These are phyloP conservation scores for Dryobates pubescens DNA, from an alignment of 2,797 vertebrate species.

Conservation along the genomic window DNA sequence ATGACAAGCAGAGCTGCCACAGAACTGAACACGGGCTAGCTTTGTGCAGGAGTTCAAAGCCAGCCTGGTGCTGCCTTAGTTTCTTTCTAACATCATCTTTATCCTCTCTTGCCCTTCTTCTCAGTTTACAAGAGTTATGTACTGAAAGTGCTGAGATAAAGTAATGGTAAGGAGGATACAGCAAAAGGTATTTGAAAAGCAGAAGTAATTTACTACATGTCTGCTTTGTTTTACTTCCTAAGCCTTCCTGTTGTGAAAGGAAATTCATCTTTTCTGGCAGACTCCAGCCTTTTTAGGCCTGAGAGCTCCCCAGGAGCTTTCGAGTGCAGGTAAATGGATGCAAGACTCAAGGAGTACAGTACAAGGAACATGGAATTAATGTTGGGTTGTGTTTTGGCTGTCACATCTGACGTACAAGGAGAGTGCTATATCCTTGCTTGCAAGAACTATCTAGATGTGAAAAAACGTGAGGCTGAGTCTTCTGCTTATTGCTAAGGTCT, in stretches of 20 bases:
- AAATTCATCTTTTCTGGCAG: constrained; percentile 77
- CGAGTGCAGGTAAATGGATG: constrained; percentile 75
- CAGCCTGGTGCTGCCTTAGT: constrained; percentile 43
- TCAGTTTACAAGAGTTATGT: constrained; percentile 74
- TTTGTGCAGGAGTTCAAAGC: constrained; percentile 55
- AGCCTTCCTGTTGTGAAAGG: constrained; percentile 77
- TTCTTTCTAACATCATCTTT: constrained; percentile 76
- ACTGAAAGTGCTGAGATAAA: constrained; percentile 80
- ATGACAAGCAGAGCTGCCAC: constrained; percentile 62
- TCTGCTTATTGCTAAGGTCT: background rate
- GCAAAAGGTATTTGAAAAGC: constrained; percentile 74
- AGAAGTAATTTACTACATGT: constrained; percentile 76
- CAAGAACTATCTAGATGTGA: constrained; percentile 21
- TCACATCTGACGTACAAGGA: constrained; percentile 37
- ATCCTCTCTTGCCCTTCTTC: constrained; percentile 76
- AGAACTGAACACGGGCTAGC: constrained; percentile 47
- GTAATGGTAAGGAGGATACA: constrained; percentile 77
- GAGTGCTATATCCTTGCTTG: constrained; percentile 30
- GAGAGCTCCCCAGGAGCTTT: constrained; percentile 69
- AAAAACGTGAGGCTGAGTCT: constrained; percentile 2
- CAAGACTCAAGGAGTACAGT: constrained; percentile 38
- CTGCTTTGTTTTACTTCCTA: constrained; percentile 79
- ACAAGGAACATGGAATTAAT: constrained; percentile 47
- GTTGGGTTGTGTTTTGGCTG: constrained; percentile 38
- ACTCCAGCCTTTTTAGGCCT: constrained; percentile 61